These are phyloP conservation scores for Venusia cambrica DNA, from an alignment of 2,888 invertebrate species.

Conservation along the genomic window DNA sequence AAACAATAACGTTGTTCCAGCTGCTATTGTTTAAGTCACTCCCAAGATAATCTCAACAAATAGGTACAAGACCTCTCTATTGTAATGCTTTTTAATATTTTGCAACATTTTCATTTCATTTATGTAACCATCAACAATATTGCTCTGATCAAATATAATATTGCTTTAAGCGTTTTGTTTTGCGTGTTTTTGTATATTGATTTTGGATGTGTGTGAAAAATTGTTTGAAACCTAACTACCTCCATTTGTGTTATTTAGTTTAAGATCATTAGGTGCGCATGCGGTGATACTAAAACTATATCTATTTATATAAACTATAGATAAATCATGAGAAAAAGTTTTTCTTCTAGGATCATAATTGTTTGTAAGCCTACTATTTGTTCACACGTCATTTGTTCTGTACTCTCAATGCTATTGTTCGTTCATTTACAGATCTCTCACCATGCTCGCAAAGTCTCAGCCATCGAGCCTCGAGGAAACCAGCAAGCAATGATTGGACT, in stretches of 20 bases:
- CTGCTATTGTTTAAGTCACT: conserved; percentile 81
- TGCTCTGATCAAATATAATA: conserved; percentile 6
- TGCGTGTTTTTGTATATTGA: conserved; percentile 19
- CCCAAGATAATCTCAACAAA: conserved; percentile 72
- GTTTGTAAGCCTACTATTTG: neutral
- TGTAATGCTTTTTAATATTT: conserved; percentile 58
- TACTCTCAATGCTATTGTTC: neutral
- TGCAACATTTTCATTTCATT: conserved; percentile 39
- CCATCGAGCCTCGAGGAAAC: conserved; percentile 61
- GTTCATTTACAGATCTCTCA: conserved; percentile 64
- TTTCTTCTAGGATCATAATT: conserved; percentile 3
- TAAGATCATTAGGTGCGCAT: too few species aligned
- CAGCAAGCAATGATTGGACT: conserved; percentile 53
- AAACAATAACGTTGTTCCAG: conserved; percentile 66
- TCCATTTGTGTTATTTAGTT: too few species aligned
- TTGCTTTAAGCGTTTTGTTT: conserved; percentile 19
- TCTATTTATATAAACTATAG: too few species aligned
- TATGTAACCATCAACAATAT: conserved; percentile 19
- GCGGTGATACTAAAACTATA: too few species aligned
- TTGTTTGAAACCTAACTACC: too few species aligned
- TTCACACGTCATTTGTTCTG: neutral
- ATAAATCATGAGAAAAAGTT: too few species aligned
- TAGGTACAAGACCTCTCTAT: conserved; percentile 71
- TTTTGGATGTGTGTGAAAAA: conserved; percentile 20
- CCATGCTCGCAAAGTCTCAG: conserved; percentile 68